Evolutionary conservation across 2,888 invertebrate genomes (phyloP).

Genomic region (Cryptus viduatorius): DNA sequence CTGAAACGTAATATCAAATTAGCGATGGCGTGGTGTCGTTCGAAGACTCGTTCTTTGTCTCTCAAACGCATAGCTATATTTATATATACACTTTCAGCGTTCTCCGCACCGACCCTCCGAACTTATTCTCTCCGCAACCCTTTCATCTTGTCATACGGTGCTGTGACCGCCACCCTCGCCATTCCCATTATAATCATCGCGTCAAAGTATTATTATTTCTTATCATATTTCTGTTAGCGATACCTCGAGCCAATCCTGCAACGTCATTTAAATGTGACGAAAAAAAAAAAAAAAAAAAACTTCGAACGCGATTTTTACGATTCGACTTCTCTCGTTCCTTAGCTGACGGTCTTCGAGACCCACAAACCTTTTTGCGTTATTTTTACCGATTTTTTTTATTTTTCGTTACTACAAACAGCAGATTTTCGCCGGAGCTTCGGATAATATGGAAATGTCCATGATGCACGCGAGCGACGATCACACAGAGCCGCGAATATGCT

Average conservation of each 20-base stretch:
- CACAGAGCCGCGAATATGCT: conserved; percentile 45
- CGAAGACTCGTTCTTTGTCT: conserved; percentile 28
- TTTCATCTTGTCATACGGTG: conserved; percentile 53
- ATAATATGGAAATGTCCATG: conserved; percentile 35
- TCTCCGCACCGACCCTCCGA: not conserved
- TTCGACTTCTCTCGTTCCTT: not conserved
- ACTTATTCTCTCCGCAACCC: conserved; percentile 24
- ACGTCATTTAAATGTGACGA: conserved; percentile 4
- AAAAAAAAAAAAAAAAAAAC: not conserved
- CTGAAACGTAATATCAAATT: conserved; percentile 80
- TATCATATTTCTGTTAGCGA: conserved; percentile 60
- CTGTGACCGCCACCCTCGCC: conserved; percentile 43
- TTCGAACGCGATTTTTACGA: conserved; percentile 1
- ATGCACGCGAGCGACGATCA: conserved; percentile 26
- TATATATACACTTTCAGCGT: too few relatives aligned
- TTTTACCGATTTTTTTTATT: conserved; percentile 4
- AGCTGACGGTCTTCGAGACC: not conserved
- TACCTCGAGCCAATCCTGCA: conserved; percentile 24
- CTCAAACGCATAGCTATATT: too few relatives aligned
- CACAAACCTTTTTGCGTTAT: not conserved
- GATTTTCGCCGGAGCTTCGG: conserved; percentile 9
- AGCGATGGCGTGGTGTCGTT: conserved; percentile 65
- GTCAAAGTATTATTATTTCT: conserved; percentile 66
- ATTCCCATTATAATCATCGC: conserved; percentile 43
- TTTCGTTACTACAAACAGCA: conserved; percentile 10